Evolutionary conservation across 2,797 vertebrate genomes (phyloP).

Genomic region (Carduelis carduelis): DNA sequence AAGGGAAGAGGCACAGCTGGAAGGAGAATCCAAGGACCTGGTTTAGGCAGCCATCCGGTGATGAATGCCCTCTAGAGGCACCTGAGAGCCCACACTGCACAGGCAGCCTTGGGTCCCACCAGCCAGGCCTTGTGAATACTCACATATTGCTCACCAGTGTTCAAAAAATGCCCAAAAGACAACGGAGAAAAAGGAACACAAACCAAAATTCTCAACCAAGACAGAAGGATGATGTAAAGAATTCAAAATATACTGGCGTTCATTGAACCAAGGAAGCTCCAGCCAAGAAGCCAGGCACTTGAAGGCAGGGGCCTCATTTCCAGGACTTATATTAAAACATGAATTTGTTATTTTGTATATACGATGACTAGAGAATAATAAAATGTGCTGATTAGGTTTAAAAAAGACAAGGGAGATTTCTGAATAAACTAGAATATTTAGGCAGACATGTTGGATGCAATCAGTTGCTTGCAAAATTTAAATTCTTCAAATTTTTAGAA

Average conservation of each 20-base stretch:
- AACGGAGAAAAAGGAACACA: background rate
- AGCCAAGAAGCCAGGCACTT: background rate
- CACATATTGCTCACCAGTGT: background rate
- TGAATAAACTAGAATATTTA: background rate
- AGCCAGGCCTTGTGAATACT: background rate
- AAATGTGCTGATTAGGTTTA: background rate
- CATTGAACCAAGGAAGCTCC: background rate
- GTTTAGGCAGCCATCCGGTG: background rate
- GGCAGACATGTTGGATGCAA: background rate
- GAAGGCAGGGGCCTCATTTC: background rate
- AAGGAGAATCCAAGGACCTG: background rate
- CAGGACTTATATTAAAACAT: background rate
- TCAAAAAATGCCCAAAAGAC: background rate
- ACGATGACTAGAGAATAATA: background rate
- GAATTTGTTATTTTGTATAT: background rate
- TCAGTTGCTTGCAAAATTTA: background rate
- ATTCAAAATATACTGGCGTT: background rate
- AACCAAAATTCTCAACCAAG: background rate
- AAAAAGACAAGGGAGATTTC: background rate
- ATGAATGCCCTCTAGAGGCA: constrained; percentile 46
- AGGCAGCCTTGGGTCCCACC: background rate
- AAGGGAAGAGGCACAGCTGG: background rate
- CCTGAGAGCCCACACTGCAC: background rate
- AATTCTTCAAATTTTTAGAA: background rate
- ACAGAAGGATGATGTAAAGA: background rate